Evolutionary conservation across 2,113 vertebrate species (phyloP).

Genomic region (Pterocles gutturalis): DNA sequence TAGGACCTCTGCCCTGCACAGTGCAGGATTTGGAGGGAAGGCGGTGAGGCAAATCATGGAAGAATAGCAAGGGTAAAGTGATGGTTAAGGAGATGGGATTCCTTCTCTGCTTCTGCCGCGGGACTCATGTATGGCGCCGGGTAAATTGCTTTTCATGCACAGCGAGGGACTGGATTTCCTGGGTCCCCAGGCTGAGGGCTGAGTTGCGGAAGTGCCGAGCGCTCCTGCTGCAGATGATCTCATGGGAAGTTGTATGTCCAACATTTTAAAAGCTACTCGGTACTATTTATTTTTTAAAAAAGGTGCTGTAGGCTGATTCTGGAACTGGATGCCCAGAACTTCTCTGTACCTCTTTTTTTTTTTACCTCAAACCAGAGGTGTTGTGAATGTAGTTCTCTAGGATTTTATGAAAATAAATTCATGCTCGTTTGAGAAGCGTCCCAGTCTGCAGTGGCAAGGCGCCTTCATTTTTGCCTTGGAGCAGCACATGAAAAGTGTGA

Average conservation of each 20-base stretch:
- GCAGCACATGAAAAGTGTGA: not conserved
- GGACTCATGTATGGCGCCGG: not conserved
- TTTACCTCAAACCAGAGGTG: not conserved
- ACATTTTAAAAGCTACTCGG: not conserved
- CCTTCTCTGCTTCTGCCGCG: not conserved
- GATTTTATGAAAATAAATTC: conserved; percentile 40
- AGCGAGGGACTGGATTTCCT: not conserved
- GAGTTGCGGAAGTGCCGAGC: not conserved
- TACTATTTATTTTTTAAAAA: conserved; percentile 38
- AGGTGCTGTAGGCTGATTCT: conserved; percentile 8
- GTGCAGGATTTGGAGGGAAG: not conserved
- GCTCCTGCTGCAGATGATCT: conserved; percentile 23
- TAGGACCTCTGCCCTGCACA: not conserved
- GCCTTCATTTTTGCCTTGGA: conserved; percentile 21
- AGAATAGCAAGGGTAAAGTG: not conserved
- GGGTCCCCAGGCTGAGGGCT: conserved; percentile 32
- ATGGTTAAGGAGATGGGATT: not conserved
- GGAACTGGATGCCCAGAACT: not conserved
- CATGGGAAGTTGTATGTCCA: not conserved
- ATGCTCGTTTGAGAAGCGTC: not conserved
- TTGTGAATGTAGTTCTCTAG: not conserved
- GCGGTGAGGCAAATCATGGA: not conserved
- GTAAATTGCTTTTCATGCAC: conserved; percentile 19
- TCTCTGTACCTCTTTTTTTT: conserved; percentile 1
- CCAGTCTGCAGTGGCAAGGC: not conserved